These are phyloP conservation scores for Boloria selene DNA, from an alignment of 2,888 invertebrate species.

Conservation along the genomic window DNA sequence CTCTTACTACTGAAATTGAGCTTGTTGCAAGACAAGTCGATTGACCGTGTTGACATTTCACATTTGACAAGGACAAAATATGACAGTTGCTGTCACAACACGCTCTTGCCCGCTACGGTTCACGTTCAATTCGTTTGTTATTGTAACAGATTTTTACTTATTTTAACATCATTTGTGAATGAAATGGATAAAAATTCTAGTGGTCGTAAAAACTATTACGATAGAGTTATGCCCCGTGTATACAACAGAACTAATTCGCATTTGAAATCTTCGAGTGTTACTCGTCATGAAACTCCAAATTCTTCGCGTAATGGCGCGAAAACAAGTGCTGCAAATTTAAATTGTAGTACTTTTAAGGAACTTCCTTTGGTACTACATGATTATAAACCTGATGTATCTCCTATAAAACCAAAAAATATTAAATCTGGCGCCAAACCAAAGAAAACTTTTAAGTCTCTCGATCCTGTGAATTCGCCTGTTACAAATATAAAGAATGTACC, in stretches of 20 bases:
- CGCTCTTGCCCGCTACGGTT: slow-evolving; percentile 20
- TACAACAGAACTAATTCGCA: slow-evolving; percentile 51
- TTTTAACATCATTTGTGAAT: slow-evolving; percentile 7
- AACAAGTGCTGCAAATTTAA: slow-evolving; percentile 59
- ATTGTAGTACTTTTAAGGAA: slow-evolving; percentile 59
- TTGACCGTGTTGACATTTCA: no score
- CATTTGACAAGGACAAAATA: no score
- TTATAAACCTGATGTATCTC: slow-evolving; percentile 52
- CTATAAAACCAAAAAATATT: slow-evolving; percentile 48
- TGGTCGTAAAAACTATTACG: slow-evolving; percentile 53
- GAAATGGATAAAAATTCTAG: slow-evolving; percentile 47
- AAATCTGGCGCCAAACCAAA: slow-evolving; percentile 64
- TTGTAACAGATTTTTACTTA: slow-evolving; percentile 29
- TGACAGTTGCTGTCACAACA: slow-evolving; percentile 28
- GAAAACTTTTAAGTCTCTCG: slow-evolving; percentile 65
- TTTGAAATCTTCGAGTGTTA: slow-evolving; percentile 57
- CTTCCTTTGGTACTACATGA: slow-evolving; percentile 68
- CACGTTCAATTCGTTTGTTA: slow-evolving; percentile 31
- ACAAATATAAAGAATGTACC: slow-evolving; percentile 43
- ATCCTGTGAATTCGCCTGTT: slow-evolving; percentile 57
- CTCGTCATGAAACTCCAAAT: slow-evolving; percentile 58
- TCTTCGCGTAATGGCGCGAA: slow-evolving; percentile 66
- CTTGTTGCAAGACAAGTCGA: no score
- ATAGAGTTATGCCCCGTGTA: slow-evolving; percentile 71
- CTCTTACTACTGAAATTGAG: no score